phyloP scores from a whole-genome alignment of 2,113 vertebrate genomes.

The Sialia sialis region DNA sequence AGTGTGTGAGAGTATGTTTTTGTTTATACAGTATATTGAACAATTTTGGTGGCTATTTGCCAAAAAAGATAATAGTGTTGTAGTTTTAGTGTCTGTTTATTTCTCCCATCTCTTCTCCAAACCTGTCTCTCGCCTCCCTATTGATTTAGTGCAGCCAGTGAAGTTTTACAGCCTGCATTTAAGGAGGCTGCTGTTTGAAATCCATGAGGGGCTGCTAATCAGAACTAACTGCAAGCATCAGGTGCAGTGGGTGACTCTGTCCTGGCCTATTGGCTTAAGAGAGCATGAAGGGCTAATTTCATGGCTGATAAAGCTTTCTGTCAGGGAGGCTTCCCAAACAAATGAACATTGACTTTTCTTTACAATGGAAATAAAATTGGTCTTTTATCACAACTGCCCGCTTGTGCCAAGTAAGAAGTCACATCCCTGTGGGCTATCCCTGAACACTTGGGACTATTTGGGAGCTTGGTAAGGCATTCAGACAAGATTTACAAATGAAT shows the following conservation, averaged over 20 bases:
- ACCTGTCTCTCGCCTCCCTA: background rate
- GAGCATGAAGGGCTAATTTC: constrained; percentile 75
- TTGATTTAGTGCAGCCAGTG: constrained; percentile 26
- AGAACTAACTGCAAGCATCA: constrained; percentile 12
- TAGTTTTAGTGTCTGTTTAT: constrained; percentile 14
- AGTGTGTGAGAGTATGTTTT: background rate
- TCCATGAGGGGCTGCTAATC: constrained; percentile 5
- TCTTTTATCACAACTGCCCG: background rate
- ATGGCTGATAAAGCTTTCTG: constrained; percentile 72
- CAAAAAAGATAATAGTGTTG: constrained; percentile 35
- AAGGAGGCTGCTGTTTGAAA: constrained; percentile 19
- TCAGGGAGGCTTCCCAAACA: constrained; percentile 61
- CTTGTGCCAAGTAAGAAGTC: background rate
- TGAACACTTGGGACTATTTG: background rate
- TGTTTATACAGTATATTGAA: background rate
- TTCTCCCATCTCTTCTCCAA: constrained; percentile 5
- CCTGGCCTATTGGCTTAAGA: constrained; percentile 36
- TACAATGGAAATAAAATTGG: constrained; percentile 16
- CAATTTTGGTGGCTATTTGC: constrained; percentile 28
- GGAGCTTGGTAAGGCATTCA: background rate
- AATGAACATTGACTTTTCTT: constrained; percentile 68
- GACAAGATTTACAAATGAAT: background rate
- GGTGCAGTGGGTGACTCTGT: background rate
- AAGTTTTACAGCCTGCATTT: constrained; percentile 4
- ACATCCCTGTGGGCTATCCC: background rate